Evolutionary conservation across 1,140 invertebrate genomes (phyloP).

Genomic region (Scaptomyza montana): DNA sequence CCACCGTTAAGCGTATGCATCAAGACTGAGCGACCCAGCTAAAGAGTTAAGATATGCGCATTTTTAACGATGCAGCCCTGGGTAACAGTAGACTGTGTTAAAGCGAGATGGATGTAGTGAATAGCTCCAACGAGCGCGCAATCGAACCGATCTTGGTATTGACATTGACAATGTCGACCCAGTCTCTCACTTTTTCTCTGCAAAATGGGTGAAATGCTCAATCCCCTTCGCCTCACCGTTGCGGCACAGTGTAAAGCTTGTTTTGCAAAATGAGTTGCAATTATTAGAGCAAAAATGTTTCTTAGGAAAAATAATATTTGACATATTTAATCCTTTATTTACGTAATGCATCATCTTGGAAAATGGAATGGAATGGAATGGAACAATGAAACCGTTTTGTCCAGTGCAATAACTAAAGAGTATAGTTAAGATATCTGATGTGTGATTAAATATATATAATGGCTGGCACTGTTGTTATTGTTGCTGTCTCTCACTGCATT

Average conservation of each 20-base stretch:
- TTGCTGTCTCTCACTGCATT: constrained; percentile 5
- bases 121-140: constrained; percentile 8
- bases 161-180: constrained; percentile 73
- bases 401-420: constrained; percentile 9
- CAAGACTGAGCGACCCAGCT: constrained; percentile 26
- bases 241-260: no score
- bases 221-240: no score
- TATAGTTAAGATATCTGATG: constrained; percentile 32
- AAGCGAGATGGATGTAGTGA: neutral
- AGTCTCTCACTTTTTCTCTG: neutral
- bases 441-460: constrained; percentile 61
- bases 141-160: constrained; percentile 58
- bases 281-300: no score
- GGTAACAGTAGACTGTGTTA: neutral
- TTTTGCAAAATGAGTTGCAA: no score
- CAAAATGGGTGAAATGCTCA: neutral
- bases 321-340: no score
- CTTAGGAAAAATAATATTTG: no score
- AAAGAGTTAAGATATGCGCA: constrained; percentile 69
- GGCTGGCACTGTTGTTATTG: constrained; percentile 40
- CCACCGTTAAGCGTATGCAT: constrained; percentile 74
- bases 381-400: no score
- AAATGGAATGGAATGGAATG: no score
- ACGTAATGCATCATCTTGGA: no score
- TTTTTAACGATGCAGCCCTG: constrained; percentile 42